These are phyloP conservation scores for Agrochola litura DNA, from an alignment of 2,888 invertebrate species.

Conservation along the genomic window DNA sequence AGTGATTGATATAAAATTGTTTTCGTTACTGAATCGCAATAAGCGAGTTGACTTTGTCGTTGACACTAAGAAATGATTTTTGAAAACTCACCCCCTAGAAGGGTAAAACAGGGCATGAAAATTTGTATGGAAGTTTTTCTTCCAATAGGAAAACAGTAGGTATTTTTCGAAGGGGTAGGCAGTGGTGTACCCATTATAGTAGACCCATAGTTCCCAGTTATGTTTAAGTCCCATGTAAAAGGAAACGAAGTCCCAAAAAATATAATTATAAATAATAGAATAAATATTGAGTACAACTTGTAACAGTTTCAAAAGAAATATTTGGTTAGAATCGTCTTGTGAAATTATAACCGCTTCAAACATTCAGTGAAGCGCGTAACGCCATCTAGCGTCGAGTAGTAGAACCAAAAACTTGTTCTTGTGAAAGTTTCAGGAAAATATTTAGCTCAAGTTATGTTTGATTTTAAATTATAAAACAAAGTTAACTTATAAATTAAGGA, in stretches of 20 bases:
- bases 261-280: too few relatives aligned
- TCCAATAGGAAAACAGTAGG: not conserved
- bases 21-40: too few relatives aligned
- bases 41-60: too few relatives aligned
- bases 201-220: not conserved
- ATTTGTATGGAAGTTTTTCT: not conserved
- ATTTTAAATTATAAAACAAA: not conserved
- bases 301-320: not conserved
- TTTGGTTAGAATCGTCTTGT: not conserved
- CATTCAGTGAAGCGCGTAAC: constrained; percentile 50
- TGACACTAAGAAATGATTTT: not conserved
- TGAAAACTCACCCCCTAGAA: not conserved
- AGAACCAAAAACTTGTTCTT: constrained; percentile 21
- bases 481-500: not conserved
- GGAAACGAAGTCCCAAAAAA: not conserved
- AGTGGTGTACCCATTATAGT: not conserved
- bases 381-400: constrained; percentile 82
- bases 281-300: not conserved
- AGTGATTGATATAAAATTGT: too few relatives aligned
- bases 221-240: not conserved
- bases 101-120: not conserved
- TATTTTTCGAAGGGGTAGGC: not conserved
- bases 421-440: constrained; percentile 18
- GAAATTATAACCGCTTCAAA: not conserved
- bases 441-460: too few relatives aligned